phyloP scores from a whole-genome alignment of 1,140 invertebrate genomes.

The Macrobrachium rosenbergii region DNA sequence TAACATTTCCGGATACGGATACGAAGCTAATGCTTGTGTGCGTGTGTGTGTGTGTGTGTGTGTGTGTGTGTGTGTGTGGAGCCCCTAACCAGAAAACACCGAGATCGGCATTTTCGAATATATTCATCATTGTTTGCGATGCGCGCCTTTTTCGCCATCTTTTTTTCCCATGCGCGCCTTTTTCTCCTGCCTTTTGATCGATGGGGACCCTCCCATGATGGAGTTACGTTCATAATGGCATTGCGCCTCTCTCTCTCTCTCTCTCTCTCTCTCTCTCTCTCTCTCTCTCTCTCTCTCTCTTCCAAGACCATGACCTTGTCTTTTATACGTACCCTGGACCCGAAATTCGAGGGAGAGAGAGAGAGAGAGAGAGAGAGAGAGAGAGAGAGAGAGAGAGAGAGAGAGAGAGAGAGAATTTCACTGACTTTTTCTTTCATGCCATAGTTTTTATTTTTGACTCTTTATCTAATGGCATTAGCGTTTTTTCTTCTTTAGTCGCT shows the following conservation, averaged over 20 bases:
- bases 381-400: constrained; percentile 8
- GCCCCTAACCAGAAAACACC: no score
- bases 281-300: constrained; percentile 25
- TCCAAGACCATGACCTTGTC: not conserved
- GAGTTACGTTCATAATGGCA: not conserved
- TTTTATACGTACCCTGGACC: not conserved
- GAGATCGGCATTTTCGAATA: no score
- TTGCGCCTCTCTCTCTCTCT: not conserved
- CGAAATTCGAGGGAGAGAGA: not conserved
- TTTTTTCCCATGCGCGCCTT: no score
- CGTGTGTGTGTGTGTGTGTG: constrained; percentile 16
- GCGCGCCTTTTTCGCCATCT: no score
- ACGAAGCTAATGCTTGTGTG: not conserved
- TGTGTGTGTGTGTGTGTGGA: constrained; percentile 22
- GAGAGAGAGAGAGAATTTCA: not conserved
- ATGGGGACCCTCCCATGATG: no score
- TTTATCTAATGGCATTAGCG: no score
- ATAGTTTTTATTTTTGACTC: no score
- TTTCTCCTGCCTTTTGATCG: no score
- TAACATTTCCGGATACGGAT: not conserved
- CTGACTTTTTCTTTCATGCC: no score
- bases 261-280: not conserved
- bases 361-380: constrained; percentile 8
- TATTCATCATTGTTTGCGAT: no score
- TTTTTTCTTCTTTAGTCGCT: no score